A percentile compares a stretch with the other conserved stretches of the same genome.
These are phyloP conservation scores for Cerastis rubricosa DNA, from an alignment of 2,888 invertebrate species.

Conservation along the genomic window DNA sequence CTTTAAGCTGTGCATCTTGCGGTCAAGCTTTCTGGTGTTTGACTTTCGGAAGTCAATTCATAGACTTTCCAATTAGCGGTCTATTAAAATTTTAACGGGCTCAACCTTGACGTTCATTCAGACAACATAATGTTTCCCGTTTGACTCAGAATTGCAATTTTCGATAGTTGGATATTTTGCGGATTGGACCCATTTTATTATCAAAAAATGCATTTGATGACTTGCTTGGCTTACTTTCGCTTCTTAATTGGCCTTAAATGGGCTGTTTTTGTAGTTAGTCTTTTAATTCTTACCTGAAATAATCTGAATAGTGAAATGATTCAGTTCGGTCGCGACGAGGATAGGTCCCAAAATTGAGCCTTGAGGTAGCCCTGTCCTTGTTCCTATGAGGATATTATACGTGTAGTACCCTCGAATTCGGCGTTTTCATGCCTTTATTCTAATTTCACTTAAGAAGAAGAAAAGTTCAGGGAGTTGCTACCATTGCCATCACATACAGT, in stretches of 20 bases:
- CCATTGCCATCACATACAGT: neutral
- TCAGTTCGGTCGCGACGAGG: neutral
- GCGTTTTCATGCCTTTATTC: neutral
- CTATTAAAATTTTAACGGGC: neutral
- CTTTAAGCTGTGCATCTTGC: neutral
- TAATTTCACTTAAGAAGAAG: neutral
- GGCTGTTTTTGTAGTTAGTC: conserved; percentile 18
- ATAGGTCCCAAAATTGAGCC: neutral
- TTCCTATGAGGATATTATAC: neutral
- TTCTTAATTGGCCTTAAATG: conserved; percentile 3
- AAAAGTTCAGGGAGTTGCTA: neutral
- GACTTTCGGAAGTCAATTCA: neutral
- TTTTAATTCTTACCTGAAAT: neutral
- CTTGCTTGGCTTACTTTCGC: conserved; percentile 14
- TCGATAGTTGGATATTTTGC: conserved; percentile 9
- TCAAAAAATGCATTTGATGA: neutral
- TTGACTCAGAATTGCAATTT: neutral
- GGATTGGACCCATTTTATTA: neutral
- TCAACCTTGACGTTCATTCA: neutral
- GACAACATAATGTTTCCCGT: neutral
- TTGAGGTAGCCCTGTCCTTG: neutral
- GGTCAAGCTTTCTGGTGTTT: conserved; percentile 1
- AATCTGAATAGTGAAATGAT: neutral
- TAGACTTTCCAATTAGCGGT: neutral
- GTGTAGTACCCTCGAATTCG: neutral